Percentiles rank a stretch among this genome's conserved stretches.
Conservation (phyloP, 2,113 vertebrate genomes). For the Thamnaconus septentrionalis region DNA sequence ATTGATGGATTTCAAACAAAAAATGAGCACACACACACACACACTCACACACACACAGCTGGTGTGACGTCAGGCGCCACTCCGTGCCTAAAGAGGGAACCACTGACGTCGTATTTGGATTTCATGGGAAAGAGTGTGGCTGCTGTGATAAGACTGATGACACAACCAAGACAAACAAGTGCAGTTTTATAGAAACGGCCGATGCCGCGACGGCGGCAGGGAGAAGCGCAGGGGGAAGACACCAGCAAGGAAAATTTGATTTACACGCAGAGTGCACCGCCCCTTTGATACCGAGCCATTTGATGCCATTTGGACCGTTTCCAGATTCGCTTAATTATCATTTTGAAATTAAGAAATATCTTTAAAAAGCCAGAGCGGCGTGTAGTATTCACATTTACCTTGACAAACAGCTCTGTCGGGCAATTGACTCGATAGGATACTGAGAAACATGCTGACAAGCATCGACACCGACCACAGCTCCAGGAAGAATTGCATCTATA, state of each 20-base stretch:
- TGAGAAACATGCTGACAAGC: no score
- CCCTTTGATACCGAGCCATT: slow-evolving; percentile 46
- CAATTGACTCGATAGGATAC: no score
- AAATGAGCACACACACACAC: no score
- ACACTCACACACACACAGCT: neutral
- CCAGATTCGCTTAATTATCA: slow-evolving; percentile 57
- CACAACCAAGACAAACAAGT: slow-evolving; percentile 46
- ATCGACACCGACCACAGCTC: no score
- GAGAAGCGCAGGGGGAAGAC: slow-evolving; percentile 34
- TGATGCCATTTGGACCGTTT: slow-evolving; percentile 58
- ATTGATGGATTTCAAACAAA: neutral
- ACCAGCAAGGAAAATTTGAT: slow-evolving; percentile 51
- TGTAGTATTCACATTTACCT: slow-evolving; percentile 16
- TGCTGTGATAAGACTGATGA: slow-evolving; percentile 61
- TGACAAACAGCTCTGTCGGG: neutral
- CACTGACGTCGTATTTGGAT: slow-evolving; percentile 46
- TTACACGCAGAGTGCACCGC: slow-evolving; percentile 45
- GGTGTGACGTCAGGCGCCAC: slow-evolving; percentile 22
- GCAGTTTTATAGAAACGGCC: slow-evolving; percentile 39
- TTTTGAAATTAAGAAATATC: slow-evolving; percentile 38
- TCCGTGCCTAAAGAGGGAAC: slow-evolving; percentile 52
- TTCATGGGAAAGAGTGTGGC: slow-evolving; percentile 59
- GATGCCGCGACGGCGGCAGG: slow-evolving; percentile 20
- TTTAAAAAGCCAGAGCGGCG: slow-evolving; percentile 13
- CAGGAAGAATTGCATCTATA: no score